A percentile compares a stretch with the other conserved stretches of the same genome.
Evolutionary conservation across 2,888 invertebrate species (phyloP).

Genomic region (Drosophila ustulata): DNA sequence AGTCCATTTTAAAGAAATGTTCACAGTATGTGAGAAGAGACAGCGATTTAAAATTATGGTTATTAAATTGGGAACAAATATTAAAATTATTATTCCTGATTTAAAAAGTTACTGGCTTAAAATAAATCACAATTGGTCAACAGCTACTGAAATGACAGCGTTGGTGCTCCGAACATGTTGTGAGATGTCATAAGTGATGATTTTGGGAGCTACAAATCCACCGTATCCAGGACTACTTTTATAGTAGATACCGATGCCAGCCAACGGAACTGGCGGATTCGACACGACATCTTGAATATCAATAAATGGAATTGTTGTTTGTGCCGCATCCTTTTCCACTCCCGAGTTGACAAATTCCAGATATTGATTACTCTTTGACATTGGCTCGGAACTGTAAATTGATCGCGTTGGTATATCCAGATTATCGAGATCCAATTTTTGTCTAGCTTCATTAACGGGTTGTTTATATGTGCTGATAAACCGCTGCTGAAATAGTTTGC

Average conservation of each 20-base stretch:
- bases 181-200: background rate
- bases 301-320: background rate
- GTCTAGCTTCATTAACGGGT: slow-evolving; percentile 86
- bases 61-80: no score
- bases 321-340: background rate
- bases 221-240: background rate
- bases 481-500: slow-evolving; percentile 43
- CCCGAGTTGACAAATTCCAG: background rate
- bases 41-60: no score
- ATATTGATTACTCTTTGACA: background rate
- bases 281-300: background rate
- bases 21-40: no score
- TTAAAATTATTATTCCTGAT: no score
- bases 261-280: background rate
- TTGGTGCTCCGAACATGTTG: background rate
- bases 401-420: no score
- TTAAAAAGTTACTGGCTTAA: no score
- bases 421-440: no score
- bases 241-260: background rate
- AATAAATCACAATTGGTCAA: background rate
- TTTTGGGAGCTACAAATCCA: background rate
- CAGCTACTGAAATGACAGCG: background rate
- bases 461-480: no score
- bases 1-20: no score
- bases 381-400: background rate